Conservation (phyloP, 2,888 invertebrate species). For the Lampropteryx suffumata region DNA sequence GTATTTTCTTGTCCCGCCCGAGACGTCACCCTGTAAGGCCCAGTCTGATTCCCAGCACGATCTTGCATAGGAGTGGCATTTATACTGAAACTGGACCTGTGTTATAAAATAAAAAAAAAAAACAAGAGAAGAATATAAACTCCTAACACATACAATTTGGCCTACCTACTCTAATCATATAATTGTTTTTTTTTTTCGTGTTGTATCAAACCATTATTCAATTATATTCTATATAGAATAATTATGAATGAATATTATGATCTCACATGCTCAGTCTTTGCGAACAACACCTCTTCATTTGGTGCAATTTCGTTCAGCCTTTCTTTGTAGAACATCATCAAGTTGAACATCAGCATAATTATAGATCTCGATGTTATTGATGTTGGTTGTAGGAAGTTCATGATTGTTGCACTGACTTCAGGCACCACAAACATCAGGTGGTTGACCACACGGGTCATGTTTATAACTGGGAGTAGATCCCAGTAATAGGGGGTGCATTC, state of each 20-base stretch:
- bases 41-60: too few species aligned
- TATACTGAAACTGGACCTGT: too few species aligned
- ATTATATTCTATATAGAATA: too few species aligned
- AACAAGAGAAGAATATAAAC: too few species aligned
- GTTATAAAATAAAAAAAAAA: too few species aligned
- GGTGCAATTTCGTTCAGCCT: conserved; percentile 55
- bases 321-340: conserved; percentile 60
- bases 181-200: too few species aligned
- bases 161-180: too few species aligned
- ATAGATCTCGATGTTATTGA: conserved; percentile 50
- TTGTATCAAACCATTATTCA: too few species aligned
- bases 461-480: conserved; percentile 68
- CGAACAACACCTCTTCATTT: conserved; percentile 59
- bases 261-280: conserved; percentile 45
- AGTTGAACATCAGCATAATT: conserved; percentile 56
- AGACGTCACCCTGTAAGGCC: too few species aligned
- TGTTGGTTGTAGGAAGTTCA: conserved; percentile 62
- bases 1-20: too few species aligned
- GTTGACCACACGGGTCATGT: conserved; percentile 63
- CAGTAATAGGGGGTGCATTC: conserved; percentile 64
- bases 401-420: conserved; percentile 42
- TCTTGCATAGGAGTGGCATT: too few species aligned
- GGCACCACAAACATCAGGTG: conserved; percentile 53
- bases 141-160: too few species aligned
- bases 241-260: background rate